Evolutionary conservation across 2,888 invertebrate species (phyloP), one percentile per base, ranked within the genome.

Genomic region (Electrophaes corylata): DNA sequence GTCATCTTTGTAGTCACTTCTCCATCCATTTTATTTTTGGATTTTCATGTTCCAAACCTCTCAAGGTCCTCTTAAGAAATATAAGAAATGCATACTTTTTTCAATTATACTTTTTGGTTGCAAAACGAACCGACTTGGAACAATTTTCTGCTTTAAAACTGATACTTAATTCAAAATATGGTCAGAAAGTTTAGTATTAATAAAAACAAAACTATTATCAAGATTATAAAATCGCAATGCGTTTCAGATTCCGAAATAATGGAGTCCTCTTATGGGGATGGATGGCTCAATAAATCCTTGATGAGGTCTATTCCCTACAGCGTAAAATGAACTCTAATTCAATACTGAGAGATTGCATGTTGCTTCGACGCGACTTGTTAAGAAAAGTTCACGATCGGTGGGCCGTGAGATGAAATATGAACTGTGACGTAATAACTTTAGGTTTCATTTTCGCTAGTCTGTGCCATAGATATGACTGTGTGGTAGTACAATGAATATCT

Each of bases 161-260:
- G 14, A 4, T 16, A 12, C 14, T 8, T 5, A 37, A 37, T 16
- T 16, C 12, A 4, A 37, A 37, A 16, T 8, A 14, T 16, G 5
- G 3, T 6, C 35, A 16, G 6, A 37, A 29, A 29, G 26, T 12
- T 4, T 33, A 37, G 16, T 37, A 37, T 37, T 10, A 10, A 37
- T 37, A 16, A 37, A 35, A 16, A 14, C 8, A 26, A 26, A 14
- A 8, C 10, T 10, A 33, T 55, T 48, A 51, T 47, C 23, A 26
- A 52, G 49, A 41, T 52, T 29, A 41, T 54, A 49, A 46, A 52
- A 53, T 29, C 2, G 35, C 14, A 66, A 65, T 62, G 59, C 64
- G 65, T 67, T 67, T 70, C 66, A 48, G 57, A 62, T 72, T 64
- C 44, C 62, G 37, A 63, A 69, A 71, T 72, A 69, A 72, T 68